Evolutionary conservation across 2,888 invertebrate species (phyloP).

Genomic region (Chymomyza caudatula): DNA sequence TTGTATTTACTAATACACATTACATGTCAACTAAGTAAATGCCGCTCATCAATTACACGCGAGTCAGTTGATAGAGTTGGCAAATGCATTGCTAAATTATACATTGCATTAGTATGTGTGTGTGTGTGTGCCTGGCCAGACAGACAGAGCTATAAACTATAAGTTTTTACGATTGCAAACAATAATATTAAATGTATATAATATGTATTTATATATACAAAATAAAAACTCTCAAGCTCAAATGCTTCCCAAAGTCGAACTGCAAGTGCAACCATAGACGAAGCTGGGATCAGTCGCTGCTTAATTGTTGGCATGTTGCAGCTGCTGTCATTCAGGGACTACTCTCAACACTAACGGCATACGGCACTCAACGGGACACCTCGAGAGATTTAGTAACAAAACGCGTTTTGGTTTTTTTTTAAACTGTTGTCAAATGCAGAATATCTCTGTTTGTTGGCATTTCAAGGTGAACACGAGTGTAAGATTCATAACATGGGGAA

Average conservation of each 20-base stretch:
- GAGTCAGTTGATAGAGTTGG: neutral
- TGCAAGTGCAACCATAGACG: neutral
- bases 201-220: neutral
- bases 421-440: too few species aligned
- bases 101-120: neutral
- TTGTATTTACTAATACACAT: neutral
- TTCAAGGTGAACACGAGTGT: neutral
- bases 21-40: neutral
- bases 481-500: neutral
- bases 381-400: too few species aligned
- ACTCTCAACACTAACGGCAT: neutral
- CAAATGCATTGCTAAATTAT: neutral
- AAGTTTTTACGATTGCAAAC: neutral
- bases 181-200: neutral
- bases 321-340: too few species aligned
- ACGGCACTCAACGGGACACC: neutral
- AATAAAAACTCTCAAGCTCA: neutral
- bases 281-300: neutral
- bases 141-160: neutral
- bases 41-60: neutral
- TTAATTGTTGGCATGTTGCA: neutral
- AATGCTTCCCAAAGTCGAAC: too few species aligned
- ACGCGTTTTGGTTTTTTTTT: too few species aligned
- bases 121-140: too few species aligned
- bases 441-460: neutral